These are phyloP conservation scores for Okapia johnstoni DNA, from an alignment of 2,113 vertebrate species.

Conservation along the genomic window DNA sequence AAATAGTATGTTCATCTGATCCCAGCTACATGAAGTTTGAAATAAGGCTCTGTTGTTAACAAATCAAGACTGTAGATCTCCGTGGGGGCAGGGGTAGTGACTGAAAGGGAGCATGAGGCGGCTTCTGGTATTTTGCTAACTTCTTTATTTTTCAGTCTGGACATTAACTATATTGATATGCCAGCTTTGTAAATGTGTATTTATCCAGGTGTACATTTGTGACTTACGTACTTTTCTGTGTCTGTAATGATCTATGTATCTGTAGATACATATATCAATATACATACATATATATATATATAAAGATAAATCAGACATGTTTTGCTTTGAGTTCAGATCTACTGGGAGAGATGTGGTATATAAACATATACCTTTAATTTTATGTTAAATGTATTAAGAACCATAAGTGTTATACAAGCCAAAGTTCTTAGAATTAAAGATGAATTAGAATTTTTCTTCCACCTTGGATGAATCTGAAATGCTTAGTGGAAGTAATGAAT, in stretches of 20 bases:
- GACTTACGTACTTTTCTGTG: neutral
- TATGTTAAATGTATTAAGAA: neutral
- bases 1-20: neutral
- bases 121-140: neutral
- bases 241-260: neutral
- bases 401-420: neutral
- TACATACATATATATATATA: fast-evolving
- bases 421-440: neutral
- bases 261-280: no score
- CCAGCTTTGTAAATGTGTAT: neutral
- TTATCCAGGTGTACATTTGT: neutral
- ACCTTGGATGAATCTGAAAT: neutral
- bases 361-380: neutral
- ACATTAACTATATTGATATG: neutral
- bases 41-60: neutral
- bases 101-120: neutral
- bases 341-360: neutral
- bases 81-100: neutral
- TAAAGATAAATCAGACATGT: neutral
- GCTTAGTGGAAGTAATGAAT: neutral
- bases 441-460: neutral
- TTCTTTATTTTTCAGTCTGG: neutral
- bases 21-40: neutral
- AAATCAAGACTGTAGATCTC: neutral
- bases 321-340: neutral